These are phyloP conservation scores for Parnassius apollo DNA, from an alignment of 2,888 invertebrate species.

Conservation along the genomic window DNA sequence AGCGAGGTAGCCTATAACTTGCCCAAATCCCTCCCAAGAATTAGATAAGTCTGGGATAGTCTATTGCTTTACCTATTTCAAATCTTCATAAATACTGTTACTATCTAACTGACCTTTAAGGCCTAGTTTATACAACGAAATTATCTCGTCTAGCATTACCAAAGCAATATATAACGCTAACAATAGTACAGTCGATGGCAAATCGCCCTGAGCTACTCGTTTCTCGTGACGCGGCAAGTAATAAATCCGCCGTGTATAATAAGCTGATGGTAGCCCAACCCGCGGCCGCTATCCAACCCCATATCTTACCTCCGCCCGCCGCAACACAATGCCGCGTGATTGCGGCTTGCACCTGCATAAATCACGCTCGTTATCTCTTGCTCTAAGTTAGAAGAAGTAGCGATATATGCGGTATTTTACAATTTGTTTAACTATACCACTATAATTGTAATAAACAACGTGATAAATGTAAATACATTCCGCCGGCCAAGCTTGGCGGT, in stretches of 20 bases:
- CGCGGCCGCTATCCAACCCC: constrained; percentile 30
- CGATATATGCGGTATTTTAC: constrained; percentile 10
- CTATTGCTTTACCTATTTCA: neutral
- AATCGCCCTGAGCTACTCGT: constrained; percentile 27
- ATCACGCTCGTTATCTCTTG: constrained; percentile 49
- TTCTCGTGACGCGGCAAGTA: constrained; percentile 22
- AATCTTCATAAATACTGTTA: neutral
- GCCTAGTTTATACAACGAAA: constrained; percentile 11
- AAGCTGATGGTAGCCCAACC: constrained; percentile 24
- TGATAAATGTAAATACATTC: no score
- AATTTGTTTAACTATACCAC: neutral
- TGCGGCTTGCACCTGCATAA: constrained; percentile 69
- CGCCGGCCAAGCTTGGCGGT: no score
- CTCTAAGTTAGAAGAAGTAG: constrained; percentile 31
- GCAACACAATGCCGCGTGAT: constrained; percentile 66
- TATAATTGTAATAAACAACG: no score
- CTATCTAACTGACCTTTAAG: no score
- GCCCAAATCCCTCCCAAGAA: no score
- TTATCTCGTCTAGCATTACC: constrained; percentile 24
- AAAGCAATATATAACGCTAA: constrained; percentile 24
- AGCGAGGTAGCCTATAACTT: no score
- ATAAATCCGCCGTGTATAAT: constrained; percentile 28
- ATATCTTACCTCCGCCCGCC: constrained; percentile 39
- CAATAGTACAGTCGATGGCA: constrained; percentile 27
- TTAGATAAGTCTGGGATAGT: neutral